Evolutionary conservation across 37 sponge, comb jelly and placozoan species (phyloP).

Genomic region (Spongilla lacustris): DNA sequence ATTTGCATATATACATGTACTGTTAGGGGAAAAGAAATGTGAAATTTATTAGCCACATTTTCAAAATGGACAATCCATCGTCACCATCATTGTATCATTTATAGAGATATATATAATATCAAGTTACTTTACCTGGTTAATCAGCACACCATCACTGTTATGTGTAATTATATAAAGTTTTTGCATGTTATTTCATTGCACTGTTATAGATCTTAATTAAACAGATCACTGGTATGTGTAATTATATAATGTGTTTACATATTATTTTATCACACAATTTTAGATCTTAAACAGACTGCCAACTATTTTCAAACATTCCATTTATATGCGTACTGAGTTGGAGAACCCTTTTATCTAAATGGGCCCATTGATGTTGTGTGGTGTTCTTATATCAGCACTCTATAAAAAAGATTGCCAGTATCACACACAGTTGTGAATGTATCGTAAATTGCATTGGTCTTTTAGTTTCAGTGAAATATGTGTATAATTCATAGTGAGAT

Average conservation of each 20-base stretch:
- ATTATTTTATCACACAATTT: background rate
- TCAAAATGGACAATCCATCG: background rate
- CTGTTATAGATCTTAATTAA: no score
- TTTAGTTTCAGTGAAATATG: background rate
- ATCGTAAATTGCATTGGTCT: background rate
- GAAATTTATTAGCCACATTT: background rate
- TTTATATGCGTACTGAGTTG: background rate
- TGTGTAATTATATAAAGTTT: no score
- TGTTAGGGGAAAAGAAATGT: background rate
- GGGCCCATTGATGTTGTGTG: no score
- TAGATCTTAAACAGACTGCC: background rate
- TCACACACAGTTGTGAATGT: background rate
- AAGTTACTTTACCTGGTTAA: background rate
- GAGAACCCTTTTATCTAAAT: background rate
- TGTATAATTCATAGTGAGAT: background rate
- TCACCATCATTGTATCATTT: background rate
- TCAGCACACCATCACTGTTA: background rate
- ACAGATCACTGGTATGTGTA: no score
- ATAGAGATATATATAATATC: no score
- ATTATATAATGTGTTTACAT: background rate
- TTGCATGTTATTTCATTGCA: no score
- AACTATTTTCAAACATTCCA: background rate
- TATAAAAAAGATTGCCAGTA: background rate
- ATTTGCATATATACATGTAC: background rate
- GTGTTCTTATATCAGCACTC: background rate